These are phyloP conservation scores for Anisognathus igniventris DNA, from an alignment of 2,797 vertebrate genomes.

Conservation along the genomic window DNA sequence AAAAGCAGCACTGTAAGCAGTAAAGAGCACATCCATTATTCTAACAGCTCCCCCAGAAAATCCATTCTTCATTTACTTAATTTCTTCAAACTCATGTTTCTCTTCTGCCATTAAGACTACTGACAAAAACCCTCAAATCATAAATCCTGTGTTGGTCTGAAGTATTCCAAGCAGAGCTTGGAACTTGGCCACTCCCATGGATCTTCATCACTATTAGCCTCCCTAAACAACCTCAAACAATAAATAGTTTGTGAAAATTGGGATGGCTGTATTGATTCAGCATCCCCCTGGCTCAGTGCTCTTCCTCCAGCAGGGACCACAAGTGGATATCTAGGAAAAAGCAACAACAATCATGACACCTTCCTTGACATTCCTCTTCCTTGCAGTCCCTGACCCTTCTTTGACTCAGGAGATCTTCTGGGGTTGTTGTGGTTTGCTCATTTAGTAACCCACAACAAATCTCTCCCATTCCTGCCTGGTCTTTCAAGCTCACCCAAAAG, in stretches of 20 bases:
- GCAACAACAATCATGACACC: background rate
- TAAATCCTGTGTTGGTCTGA: background rate
- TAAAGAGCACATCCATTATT: background rate
- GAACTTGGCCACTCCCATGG: background rate
- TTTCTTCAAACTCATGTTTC: background rate
- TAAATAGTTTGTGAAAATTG: background rate
- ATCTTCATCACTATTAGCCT: background rate
- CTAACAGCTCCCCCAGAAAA: background rate
- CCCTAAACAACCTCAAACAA: background rate
- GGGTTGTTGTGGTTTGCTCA: background rate
- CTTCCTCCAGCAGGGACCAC: background rate
- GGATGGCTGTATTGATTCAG: background rate
- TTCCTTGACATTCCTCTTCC: background rate
- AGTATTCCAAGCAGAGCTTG: background rate
- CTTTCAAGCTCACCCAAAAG: background rate
- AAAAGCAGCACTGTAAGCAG: background rate
- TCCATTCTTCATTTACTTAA: background rate
- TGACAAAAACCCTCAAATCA: background rate
- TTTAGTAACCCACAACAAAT: background rate
- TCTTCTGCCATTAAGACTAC: background rate
- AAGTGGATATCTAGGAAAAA: accelerated
- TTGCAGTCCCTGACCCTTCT: background rate
- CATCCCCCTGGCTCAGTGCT: background rate
- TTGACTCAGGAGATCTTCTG: background rate
- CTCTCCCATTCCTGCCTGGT: background rate